Base-by-base conservation (phyloP, 2,888 invertebrate species). In the Shargacucullia verbasci region DNA sequence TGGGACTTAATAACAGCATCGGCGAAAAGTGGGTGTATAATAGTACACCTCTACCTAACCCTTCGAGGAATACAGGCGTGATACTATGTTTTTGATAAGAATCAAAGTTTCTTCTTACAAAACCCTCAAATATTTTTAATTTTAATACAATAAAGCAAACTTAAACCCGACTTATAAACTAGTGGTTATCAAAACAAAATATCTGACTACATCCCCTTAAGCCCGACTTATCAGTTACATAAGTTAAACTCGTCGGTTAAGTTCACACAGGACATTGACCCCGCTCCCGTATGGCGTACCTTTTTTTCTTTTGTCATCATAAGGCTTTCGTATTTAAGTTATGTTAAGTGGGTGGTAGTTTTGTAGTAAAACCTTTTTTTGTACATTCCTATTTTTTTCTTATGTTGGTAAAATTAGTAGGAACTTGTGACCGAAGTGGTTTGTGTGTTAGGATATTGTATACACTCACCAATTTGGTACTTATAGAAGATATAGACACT, bases 241-340 rank as follows among this genome's bases (percentile, higher is more conserved):
- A 40, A 46, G 54, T 41, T 64, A 65, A 73, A 70, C 64, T 60
- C 43, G 73, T 61, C 34, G 47, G 74, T 60, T 62, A 70, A 60
- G 66, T 64, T 61, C 64, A 46, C 8, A 0, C 35, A 46, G 73
- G 69, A 76, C 63, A 68, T 59, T 41, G n/a, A 78, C 70, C 76
- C 39, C 40, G 46, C 44, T 58, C 63, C 59, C 40, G 59, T 57
- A 29, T 39, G 45, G 14, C 12, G 20, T 41, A 44, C 10, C 8
- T 47, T 59, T 56, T n/a, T 52, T 54, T 37, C 40, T 9, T 44
- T 34, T 48, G 55, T 62, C 39, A 29, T 54, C 13, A 25, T 41
- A 10, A 2, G 44, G 20, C 11, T 39, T 46, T 60, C 31, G 37
- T 39, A 15, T 29, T 29, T 9, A 9, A 29, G 20, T 20, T 53